Base-by-base conservation (phyloP, 30 jellyfish, hydroid and myxozoan species). In the Hydractinia echinata region DNA sequence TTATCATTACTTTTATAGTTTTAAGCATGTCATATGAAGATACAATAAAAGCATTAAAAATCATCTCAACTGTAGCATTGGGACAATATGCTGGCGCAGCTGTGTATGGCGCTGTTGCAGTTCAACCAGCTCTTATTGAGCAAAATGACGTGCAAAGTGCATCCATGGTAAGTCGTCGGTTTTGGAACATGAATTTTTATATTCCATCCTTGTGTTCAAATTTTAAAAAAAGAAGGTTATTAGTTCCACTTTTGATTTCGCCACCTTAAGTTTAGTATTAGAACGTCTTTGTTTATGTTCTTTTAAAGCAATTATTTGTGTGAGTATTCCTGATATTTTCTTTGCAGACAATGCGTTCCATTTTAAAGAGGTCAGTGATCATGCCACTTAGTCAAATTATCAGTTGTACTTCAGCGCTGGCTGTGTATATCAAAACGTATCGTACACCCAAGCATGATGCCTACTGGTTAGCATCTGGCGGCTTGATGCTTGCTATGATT, bases 91-190 rank as follows among this genome's bases (percentile, higher is more conserved):
- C 81, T 20, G 81, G 81, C 7, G 60, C 61, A 19, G 60, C 81
- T 19, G 69, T 50, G 8, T 71, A 20, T 71, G 60, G 9, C n/a
- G 60, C 60, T 8, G 30, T 30, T 8, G 30, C 60, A 5, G 60
- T 71, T 20, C 81, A 71, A 20, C 81, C 81, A 20, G 81, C 81
- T 71, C 53, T 71, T 4, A 50, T 20, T 5, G 81, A 71, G n/a
- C 81, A 71, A 71, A 58, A 71, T 19, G 81, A 71, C 5, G 81
- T 71, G 8, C 53, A 55, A 71, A 67, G 60, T 9, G 81, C 81
- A 71, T 30, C 67, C 39, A 71, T 19, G 81, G 81, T 71, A 71
- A 20, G 51, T 6, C 39, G 4, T 64, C 69, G 44, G 44, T 30
- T 30, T 30, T 30, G 44, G 2, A 30, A 30, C 44, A 2, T 30